Evolutionary conservation across 53 echinoderm and acorn worm genomes (phyloP), one percentile per base, ranked within the genome.

Genomic region (Hippasteria phrygiana): DNA sequence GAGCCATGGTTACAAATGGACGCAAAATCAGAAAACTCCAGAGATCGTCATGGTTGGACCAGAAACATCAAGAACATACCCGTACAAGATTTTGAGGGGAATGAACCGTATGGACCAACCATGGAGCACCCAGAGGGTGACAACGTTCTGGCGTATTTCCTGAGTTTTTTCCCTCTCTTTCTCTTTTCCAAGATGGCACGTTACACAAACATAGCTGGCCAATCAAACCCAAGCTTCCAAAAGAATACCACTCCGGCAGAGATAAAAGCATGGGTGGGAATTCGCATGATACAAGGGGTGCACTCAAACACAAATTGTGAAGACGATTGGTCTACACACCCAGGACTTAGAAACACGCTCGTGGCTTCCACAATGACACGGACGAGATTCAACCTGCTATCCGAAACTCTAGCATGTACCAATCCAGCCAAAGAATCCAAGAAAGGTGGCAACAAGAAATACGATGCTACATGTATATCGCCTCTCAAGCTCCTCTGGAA

Each of bases 261-360:
- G 35, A 75, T 88, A 12, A 62, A 51, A 17, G 88, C 88, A 7
- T 88, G 88, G 88, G 37, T 88, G 18, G 88, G 88, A 24, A 75
- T 88, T 17, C 59, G 50, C 13, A 77, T 88, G 63, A 63, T 88
- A 3, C 75, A 76, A 65, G 88, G 88, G 42, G 66, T 88, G 26
- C 71, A 85, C 54, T 16, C 46, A 1, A 85, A 85, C 71, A 32
- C 31, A 14, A 45, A 48, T 35, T 31, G 26, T 66, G 65, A 77
- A 26, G 88, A 76, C 37, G 66, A 75, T 40, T 66, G 76, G 77
- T 66, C 75, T 0, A 66, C 67, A 0, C 46, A 67, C 48, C 74
- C 74, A 39, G 81, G 41, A 10, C 34, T 81, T 13, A 12, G 81
- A 9, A 88, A 88, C 31, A 2, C 53, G 17, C 41, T 74, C 5